Evolutionary conservation across 2,888 invertebrate genomes (phyloP), one percentile per base, ranked within the genome.

Genomic region (Cosmopolites sordidus): DNA sequence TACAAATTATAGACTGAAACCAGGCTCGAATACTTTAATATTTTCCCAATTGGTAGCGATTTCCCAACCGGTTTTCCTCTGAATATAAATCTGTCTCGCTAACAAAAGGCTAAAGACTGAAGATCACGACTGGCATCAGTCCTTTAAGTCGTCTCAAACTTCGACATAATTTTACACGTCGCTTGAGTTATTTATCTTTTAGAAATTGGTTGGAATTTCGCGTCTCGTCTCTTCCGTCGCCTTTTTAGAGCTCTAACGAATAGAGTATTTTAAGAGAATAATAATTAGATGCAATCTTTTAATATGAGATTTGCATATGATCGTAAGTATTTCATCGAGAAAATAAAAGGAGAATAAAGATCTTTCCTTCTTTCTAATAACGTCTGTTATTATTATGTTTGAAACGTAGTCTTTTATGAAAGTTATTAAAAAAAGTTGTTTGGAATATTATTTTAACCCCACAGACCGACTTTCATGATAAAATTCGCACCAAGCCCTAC

Each of bases 81-180:
- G 39, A 56, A 51, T 56, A 52, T 54, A 51, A 57, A 57, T 57
- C 51, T 47, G 50, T 47, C 54, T 51, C 42, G 45, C 49, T 56
- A 57, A 57, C 57, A 57, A 57, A 57, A 54, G 54, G 50, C 54
- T 55, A 51, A 55, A 55, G 48, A 48, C 55, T 37, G 37, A 42
- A 54, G 48, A 47, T 55, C 51, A 47, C 33, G 47, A 48, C 46
- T 48, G 38, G 50, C 43, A 51, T 48, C 53, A 50, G 56, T 50
- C 14, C 46, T 56, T 22, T 52, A 52, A 52, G 45, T 46, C 56
- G 50, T 54, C 56, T 53, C 46, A 57, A 57, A 57, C 53, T 57
- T 57, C 53, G 53, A 53, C 56, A 57, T 57, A 57, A 57, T 57
- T 57, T 57, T 50, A 58, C 54, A 58, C 54, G 50, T 48, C 57